These are phyloP conservation scores for Tetropium fuscum DNA, from an alignment of 2,888 invertebrate species.

Conservation along the genomic window DNA sequence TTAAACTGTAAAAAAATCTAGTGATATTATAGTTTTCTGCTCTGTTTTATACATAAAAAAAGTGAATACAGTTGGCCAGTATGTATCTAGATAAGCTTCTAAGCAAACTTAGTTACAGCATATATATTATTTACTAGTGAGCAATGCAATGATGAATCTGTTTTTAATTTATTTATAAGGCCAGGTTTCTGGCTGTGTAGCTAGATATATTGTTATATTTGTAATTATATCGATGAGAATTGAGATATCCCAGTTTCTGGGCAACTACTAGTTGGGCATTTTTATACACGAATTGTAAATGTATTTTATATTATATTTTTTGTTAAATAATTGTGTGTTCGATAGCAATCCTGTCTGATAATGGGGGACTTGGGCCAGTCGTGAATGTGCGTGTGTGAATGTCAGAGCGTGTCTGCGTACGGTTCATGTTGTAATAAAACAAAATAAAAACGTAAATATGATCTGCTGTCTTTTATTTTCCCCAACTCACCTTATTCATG, in stretches of 20 bases:
- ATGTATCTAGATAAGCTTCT: slow-evolving; percentile 41
- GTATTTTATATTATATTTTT: slow-evolving; percentile 53
- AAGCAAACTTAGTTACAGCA: slow-evolving; percentile 21
- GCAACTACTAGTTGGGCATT: slow-evolving; percentile 58
- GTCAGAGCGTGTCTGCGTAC: slow-evolving; percentile 3
- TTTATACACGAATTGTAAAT: slow-evolving; percentile 55
- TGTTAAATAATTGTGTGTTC: slow-evolving; percentile 53
- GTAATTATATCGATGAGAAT: slow-evolving; percentile 17
- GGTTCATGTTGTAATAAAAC: slow-evolving; percentile 37
- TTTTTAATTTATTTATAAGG: slow-evolving; percentile 43
- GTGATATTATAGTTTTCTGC: slow-evolving; percentile 35
- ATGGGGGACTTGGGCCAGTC: slow-evolving; percentile 64
- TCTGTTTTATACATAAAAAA: slow-evolving; percentile 31
- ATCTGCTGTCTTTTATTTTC: slow-evolving; percentile 4
- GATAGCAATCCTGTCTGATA: slow-evolving; percentile 53
- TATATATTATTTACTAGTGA: slow-evolving; percentile 41
- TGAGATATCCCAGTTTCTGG: slow-evolving; percentile 28
- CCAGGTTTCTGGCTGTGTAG: slow-evolving; percentile 31
- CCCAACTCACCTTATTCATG: neutral
- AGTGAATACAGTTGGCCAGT: slow-evolving; percentile 56
- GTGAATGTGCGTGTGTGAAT: slow-evolving; percentile 44
- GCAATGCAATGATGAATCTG: slow-evolving; percentile 56
- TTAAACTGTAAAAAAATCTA: slow-evolving; percentile 34
- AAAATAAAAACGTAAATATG: slow-evolving; percentile 31
- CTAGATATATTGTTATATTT: slow-evolving; percentile 21